Evolutionary conservation across 53 echinoderm and acorn worm genomes (phyloP).

Genomic region (Holothuria leucospilota): DNA sequence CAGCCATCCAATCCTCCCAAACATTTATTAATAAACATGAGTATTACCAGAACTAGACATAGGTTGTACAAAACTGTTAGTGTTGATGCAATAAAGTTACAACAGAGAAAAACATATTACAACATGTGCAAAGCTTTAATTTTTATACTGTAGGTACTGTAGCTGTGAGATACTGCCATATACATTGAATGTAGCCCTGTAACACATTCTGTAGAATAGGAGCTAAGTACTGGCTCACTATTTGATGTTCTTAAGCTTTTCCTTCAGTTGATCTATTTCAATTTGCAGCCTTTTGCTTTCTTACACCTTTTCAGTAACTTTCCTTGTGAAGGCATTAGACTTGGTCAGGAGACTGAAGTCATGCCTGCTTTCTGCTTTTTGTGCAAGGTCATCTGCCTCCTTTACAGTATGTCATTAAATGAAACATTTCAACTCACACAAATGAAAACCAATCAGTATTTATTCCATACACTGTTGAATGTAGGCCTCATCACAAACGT

Average conservation of each 20-base stretch:
- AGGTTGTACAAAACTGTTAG: background rate
- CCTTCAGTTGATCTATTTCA: background rate
- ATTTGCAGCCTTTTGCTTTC: background rate
- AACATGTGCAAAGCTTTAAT: background rate
- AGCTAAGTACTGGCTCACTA: conserved; percentile 4
- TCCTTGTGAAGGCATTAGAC: background rate
- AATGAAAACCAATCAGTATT: too few relatives aligned
- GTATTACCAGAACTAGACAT: too few relatives aligned
- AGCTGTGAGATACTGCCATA: conserved; percentile 15
- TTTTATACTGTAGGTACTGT: too few relatives aligned
- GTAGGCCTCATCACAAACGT: too few relatives aligned
- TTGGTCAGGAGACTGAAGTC: background rate
- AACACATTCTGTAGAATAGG: background rate
- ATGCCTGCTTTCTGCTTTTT: conserved; percentile 15
- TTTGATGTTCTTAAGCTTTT: background rate
- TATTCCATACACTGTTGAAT: too few relatives aligned
- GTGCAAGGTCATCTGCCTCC: conserved; percentile 12
- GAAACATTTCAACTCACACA: too few relatives aligned
- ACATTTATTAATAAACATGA: too few relatives aligned
- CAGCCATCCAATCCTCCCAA: too few relatives aligned
- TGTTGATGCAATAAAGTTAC: background rate
- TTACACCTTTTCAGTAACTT: background rate
- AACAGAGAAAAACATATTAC: background rate
- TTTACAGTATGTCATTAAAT: too few relatives aligned
- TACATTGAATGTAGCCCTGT: background rate